Evolutionary conservation across 1,140 invertebrate genomes (phyloP).

Genomic region (Rhyacophila brunnea): DNA sequence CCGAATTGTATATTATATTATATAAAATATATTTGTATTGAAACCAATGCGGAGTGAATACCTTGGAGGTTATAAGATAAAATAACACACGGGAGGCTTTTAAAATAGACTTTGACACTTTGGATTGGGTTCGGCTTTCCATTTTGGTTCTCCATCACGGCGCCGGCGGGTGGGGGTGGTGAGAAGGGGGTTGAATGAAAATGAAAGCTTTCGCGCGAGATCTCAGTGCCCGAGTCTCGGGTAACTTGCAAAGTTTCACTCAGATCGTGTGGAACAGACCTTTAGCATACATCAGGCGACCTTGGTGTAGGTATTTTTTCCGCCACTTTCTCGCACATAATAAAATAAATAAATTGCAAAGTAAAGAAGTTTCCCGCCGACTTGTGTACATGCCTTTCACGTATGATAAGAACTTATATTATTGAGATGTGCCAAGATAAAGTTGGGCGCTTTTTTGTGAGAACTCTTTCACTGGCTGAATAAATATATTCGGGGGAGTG

Average conservation of each 20-base stretch:
- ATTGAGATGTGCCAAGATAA: conserved; percentile 1
- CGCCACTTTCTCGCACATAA: conserved; percentile 3
- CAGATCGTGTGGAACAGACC: conserved; percentile 30
- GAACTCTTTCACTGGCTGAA: too few relatives aligned
- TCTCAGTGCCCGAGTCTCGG: conserved; percentile 30
- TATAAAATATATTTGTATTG: too few relatives aligned
- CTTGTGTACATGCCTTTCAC: neutral
- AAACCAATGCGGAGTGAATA: neutral
- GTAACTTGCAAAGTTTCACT: conserved; percentile 29
- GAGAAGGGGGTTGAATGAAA: conserved; percentile 19
- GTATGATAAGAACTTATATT: conserved; percentile 1
- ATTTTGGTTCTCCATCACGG: conserved; percentile 19
- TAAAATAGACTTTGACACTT: conserved; percentile 36
- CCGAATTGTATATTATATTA: too few relatives aligned
- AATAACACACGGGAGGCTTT: conserved; percentile 32
- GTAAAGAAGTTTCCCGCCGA: conserved; percentile 1
- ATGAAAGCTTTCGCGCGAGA: conserved; percentile 36
- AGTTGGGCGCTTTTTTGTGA: neutral
- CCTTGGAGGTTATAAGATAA: conserved; percentile 19
- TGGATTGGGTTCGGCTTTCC: conserved; percentile 33
- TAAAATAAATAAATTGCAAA: conserved; percentile 20
- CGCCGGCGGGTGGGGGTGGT: neutral
- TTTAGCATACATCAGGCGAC: conserved; percentile 18
- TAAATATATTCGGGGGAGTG: too few relatives aligned
- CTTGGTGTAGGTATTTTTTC: conserved; percentile 24